Percentiles rank a stretch among this genome's conserved stretches.
These are phyloP conservation scores for Pocillopora grandis DNA, from an alignment of 92 coral and sea anemone genomes.

Conservation along the genomic window DNA sequence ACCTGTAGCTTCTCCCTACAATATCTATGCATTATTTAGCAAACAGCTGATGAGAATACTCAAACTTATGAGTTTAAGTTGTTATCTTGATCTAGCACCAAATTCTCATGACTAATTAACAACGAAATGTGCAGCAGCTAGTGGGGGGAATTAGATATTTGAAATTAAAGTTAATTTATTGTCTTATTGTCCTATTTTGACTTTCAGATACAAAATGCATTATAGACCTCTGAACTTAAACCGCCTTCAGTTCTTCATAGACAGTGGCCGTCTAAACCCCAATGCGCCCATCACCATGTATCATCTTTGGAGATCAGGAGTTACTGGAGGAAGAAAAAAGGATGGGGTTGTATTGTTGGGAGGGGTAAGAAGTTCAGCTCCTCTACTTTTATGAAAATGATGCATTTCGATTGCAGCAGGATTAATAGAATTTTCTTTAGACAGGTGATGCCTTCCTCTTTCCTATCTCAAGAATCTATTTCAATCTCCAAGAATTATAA, in stretches of 20 bases:
- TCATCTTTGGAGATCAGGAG: slow-evolving; percentile 94
- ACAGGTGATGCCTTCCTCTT: background rate
- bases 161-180: no score
- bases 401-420: background rate
- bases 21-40: no score
- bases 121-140: no score
- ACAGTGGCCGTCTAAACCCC: slow-evolving; percentile 88
- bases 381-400: background rate
- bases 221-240: slow-evolving; percentile 92
- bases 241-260: slow-evolving; percentile 92
- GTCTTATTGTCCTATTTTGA: background rate
- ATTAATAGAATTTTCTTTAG: background rate
- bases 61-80: no score
- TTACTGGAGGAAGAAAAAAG: slow-evolving; percentile 73
- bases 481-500: no score
- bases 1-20: no score
- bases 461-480: background rate
- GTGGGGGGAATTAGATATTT: no score
- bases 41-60: no score
- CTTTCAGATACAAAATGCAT: slow-evolving; percentile 58
- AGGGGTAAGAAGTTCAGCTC: slow-evolving; percentile 61
- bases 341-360: slow-evolving; percentile 91
- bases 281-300: slow-evolving; percentile 88
- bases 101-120: no score
- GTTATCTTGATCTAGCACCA: no score